Percentiles rank a stretch among this genome's conserved stretches.
These are phyloP conservation scores for Semotilus atromaculatus DNA, from an alignment of 2,797 vertebrate species.

Conservation along the genomic window DNA sequence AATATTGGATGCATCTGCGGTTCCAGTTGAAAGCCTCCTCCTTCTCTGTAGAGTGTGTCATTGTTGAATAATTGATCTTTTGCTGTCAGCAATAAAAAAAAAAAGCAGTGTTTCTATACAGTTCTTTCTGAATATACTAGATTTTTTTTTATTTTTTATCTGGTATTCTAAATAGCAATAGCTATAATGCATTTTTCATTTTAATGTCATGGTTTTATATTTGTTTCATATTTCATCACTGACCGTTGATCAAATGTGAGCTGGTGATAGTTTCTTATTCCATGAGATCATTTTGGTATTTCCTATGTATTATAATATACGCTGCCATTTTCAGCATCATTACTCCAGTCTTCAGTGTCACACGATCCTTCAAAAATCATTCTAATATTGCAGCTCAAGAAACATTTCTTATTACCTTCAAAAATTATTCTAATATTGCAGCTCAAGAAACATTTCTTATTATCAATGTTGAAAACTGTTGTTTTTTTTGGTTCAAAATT, in stretches of 20 bases:
- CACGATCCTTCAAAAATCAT: not conserved
- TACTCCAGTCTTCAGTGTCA: not conserved
- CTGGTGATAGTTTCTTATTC: not conserved
- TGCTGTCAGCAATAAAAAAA: conserved; percentile 63
- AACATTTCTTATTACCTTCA: not conserved
- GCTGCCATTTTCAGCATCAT: not conserved
- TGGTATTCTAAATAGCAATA: not conserved
- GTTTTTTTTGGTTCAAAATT: not conserved
- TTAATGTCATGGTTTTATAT: not conserved
- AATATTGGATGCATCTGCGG: conserved; percentile 72
- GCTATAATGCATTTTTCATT: not conserved
- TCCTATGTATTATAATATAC: not conserved
- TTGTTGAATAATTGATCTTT: conserved; percentile 80
- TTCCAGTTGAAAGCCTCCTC: conserved; percentile 68
- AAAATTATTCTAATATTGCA: not conserved
- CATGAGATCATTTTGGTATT: not conserved
- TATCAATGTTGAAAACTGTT: no score
- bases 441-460: no score
- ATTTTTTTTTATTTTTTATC: not conserved
- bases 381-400: not conserved
- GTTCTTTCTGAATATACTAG: conserved; percentile 36
- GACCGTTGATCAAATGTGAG: not conserved
- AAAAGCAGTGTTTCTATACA: conserved; percentile 41
- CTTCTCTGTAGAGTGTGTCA: conserved; percentile 66
- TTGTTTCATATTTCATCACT: not conserved